Percentiles rank a stretch among this genome's conserved stretches.
Conservation (phyloP, 2,113 vertebrate genomes). For the Ctenodactylus gundi region DNA sequence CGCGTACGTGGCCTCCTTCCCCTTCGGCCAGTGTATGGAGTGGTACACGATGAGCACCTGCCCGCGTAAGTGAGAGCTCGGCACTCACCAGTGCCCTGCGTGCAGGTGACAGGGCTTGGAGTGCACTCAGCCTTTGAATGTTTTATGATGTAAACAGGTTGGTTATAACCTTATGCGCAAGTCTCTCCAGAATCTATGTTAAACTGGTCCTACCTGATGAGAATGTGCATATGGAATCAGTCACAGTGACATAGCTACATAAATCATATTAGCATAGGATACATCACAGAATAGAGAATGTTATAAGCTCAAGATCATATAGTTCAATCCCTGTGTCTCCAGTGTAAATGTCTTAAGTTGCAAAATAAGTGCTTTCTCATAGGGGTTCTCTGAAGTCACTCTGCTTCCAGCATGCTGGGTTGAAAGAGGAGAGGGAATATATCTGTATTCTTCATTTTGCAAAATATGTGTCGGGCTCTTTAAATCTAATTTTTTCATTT, state of each 20-base stretch:
- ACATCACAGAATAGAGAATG: neutral
- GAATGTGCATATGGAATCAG: neutral
- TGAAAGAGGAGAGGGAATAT: neutral
- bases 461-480: conserved; percentile 18
- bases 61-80: conserved; percentile 88
- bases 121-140: neutral
- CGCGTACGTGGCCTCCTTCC: conserved; percentile 98
- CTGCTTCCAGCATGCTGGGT: neutral
- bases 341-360: neutral
- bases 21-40: conserved; percentile 98
- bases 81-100: neutral
- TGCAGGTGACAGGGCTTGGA: neutral
- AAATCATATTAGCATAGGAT: neutral
- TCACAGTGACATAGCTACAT: neutral
- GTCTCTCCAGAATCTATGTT: neutral
- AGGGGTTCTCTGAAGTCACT: neutral
- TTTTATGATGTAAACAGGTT: neutral
- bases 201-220: neutral
- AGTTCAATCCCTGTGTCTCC: neutral
- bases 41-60: conserved; percentile 98
- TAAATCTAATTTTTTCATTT: conserved; percentile 2
- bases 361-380: neutral
- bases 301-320: neutral
- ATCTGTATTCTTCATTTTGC: too few species aligned
- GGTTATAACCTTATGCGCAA: neutral